Evolutionary conservation across 1,140 invertebrate genomes (phyloP).

Genomic region (Lutraria rhynchaena): DNA sequence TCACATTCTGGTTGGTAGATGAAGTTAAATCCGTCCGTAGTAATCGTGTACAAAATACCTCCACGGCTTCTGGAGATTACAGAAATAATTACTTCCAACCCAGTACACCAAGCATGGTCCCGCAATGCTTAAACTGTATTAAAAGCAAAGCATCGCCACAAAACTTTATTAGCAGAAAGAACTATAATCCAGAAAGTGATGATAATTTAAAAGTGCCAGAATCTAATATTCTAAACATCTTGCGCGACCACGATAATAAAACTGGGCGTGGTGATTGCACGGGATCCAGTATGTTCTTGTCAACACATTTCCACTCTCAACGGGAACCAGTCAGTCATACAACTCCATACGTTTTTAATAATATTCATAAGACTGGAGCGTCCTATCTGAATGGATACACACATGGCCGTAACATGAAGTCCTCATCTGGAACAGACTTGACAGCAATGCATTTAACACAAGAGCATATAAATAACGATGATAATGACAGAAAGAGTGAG

Average conservation of each 20-base stretch:
- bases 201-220: conserved; percentile 31
- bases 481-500: conserved; percentile 2
- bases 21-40: conserved; percentile 69
- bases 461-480: not conserved
- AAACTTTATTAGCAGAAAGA: conserved; percentile 14
- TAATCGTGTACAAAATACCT: not conserved
- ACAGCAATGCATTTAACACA: conserved; percentile 12
- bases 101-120: conserved; percentile 16
- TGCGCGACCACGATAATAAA: conserved; percentile 57
- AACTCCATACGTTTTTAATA: not conserved
- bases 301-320: not conserved
- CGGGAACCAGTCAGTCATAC: not conserved
- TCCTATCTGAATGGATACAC: conserved; percentile 9
- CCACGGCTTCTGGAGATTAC: conserved; percentile 19
- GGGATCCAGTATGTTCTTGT: not conserved
- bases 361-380: not conserved
- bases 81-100: conserved; percentile 43
- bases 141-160: conserved; percentile 19
- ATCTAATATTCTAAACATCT: conserved; percentile 58
- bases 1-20: conserved; percentile 78
- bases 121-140: conserved; percentile 1
- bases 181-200: conserved; percentile 10
- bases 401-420: not conserved
- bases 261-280: not conserved
- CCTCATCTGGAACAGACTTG: conserved; percentile 41